Conservation (phyloP, 2,888 invertebrate species). For the Branchinecta sandiegonensis region DNA sequence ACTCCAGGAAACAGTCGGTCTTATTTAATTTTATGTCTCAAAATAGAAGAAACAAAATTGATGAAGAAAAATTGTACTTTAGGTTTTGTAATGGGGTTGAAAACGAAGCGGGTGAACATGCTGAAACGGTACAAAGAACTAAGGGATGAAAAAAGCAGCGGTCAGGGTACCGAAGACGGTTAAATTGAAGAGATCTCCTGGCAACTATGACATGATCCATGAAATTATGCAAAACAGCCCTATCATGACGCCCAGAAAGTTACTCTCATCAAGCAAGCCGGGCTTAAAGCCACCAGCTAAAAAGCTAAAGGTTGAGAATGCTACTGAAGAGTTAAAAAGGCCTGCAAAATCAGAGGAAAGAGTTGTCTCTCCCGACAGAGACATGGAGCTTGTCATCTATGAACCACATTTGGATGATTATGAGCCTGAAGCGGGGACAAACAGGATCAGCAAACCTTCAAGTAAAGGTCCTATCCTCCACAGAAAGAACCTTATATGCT, state of each 20-base stretch:
- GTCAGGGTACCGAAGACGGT: too few species aligned
- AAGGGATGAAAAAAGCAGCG: too few species aligned
- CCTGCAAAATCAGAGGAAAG: neutral
- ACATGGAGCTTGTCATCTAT: constrained; percentile 7
- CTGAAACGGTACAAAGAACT: too few species aligned
- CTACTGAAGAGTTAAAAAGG: neutral
- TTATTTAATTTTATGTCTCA: too few species aligned
- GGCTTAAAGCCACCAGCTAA: neutral
- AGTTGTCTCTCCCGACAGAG: neutral
- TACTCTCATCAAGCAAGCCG: too few species aligned
- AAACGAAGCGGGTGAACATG: too few species aligned
- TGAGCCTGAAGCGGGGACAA: neutral
- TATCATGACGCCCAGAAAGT: neutral
- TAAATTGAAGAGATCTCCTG: too few species aligned
- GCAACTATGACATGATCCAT: too few species aligned
- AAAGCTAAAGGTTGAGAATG: neutral
- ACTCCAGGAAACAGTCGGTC: too few species aligned
- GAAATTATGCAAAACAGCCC: neutral
- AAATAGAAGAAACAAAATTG: too few species aligned
- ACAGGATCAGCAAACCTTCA: neutral
- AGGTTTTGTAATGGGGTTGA: too few species aligned
- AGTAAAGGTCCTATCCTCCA: neutral
- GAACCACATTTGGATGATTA: neutral
- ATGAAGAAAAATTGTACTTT: too few species aligned
- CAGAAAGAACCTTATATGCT: neutral